Evolutionary conservation across 2,888 invertebrate species (phyloP), one percentile per base, ranked within the genome.

Genomic region (Agrenia bidenticulata): DNA sequence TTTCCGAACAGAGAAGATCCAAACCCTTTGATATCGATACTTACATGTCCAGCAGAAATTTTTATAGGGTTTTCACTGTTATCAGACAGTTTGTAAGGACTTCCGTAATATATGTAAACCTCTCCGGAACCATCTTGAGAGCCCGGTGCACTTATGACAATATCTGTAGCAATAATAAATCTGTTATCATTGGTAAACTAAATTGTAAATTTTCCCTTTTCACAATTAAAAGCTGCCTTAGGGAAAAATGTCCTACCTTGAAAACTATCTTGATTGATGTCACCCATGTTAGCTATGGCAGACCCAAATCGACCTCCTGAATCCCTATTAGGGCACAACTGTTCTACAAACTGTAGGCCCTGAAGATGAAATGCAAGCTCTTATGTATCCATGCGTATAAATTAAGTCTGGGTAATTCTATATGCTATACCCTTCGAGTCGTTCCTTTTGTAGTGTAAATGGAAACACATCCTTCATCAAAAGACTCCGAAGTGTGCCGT

Each of bases 261-360:
- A 24, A 61, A 50, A 5, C 62, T 59, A 53, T 67, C 67, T 2
- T 54, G 32, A 39, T 70, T 70, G 15, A 73, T 63, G 37, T 73
- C 73, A 4, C 70, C 68, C 11, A 73, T 21, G 26, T 57, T 61
- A 1, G 58, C 56, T 26, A 73, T 70, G n/a, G 73, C 73, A 15
- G 67, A 64, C 1, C 73, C 73, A 60, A 73, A 73, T n/a, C 67
- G 42, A 2, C 50, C 26, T 37, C 32, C 41, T 17, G 45, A 37
- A 4, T 49, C 45, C 15, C 26, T 2, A 21, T 53, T 24, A n/a
- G 58, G 23, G 13, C 64, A 58, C 26, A 63, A 24, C 27, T 41
- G 19, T 19, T 49, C 32, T 24, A 57, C 23, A n/a, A n/a, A 41
- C 32, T 19, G 21, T 26, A 13, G 42, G 17, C 56, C 32, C 32